phyloP scores from a whole-genome alignment of 2,888 invertebrate species.

The Microplitis deprimator region DNA sequence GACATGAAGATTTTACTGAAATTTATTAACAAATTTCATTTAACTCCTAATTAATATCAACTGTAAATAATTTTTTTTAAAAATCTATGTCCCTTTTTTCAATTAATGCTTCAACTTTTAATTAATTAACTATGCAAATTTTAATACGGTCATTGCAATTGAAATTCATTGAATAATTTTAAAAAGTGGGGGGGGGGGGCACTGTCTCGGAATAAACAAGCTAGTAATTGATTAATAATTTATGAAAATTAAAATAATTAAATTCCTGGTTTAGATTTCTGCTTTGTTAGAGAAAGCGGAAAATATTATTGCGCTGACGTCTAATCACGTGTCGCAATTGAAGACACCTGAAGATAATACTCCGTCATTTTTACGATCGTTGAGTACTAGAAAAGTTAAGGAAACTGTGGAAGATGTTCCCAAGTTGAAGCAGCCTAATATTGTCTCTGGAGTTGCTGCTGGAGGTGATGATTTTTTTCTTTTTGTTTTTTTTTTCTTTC shows the following conservation, averaged over 20 bases:
- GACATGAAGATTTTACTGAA: too few relatives aligned
- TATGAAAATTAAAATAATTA: not conserved
- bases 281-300: constrained; percentile 56
- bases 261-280: constrained; percentile 55
- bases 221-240: constrained; percentile 22
- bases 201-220: too few relatives aligned
- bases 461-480: constrained; percentile 59
- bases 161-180: too few relatives aligned
- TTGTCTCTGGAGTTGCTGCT: constrained; percentile 64
- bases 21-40: not conserved
- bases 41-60: constrained; percentile 10
- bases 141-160: too few relatives aligned
- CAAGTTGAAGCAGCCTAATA: constrained; percentile 63
- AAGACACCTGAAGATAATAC: constrained; percentile 53
- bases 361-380: constrained; percentile 59
- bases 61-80: too few relatives aligned
- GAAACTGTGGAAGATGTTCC: constrained; percentile 48
- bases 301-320: constrained; percentile 56
- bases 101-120: too few relatives aligned
- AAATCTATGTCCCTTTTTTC: too few relatives aligned
- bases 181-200: too few relatives aligned
- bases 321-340: constrained; percentile 59
- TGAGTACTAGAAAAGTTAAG: constrained; percentile 55
- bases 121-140: too few relatives aligned
- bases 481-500: too few relatives aligned